These are phyloP conservation scores for Achatina immaculata DNA, from an alignment of 1,140 invertebrate genomes.

Conservation along the genomic window DNA sequence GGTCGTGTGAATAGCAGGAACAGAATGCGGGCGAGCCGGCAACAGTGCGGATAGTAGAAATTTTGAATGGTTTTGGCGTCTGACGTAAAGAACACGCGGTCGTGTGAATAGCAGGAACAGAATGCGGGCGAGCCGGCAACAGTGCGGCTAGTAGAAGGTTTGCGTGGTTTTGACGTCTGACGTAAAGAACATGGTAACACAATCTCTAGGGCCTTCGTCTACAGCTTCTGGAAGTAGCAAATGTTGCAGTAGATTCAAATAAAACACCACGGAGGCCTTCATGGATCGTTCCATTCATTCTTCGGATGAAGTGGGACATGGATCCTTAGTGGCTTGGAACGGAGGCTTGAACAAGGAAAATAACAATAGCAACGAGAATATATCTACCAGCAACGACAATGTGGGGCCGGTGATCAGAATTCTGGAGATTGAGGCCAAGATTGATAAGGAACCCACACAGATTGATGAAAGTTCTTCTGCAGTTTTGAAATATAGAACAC, in stretches of 20 bases:
- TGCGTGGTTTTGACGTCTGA: slow-evolving; percentile 22
- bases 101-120: too few species aligned
- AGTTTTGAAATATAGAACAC: slow-evolving; percentile 67
- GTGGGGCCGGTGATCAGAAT: slow-evolving; percentile 53
- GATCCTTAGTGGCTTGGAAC: slow-evolving; percentile 41
- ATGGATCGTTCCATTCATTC: slow-evolving; percentile 47
- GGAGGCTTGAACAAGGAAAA: slow-evolving; percentile 44
- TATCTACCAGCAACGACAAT: slow-evolving; percentile 42
- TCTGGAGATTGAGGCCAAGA: slow-evolving; percentile 61
- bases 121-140: too few species aligned
- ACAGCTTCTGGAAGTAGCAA: slow-evolving; percentile 25
- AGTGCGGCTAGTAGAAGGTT: too few species aligned
- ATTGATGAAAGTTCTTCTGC: slow-evolving; percentile 65
- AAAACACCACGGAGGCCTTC: slow-evolving; percentile 34
- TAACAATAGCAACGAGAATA: slow-evolving; percentile 48
- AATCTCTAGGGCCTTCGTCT: slow-evolving; percentile 39
- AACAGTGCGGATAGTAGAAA: too few species aligned
- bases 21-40: too few species aligned
- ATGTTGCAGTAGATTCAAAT: slow-evolving; percentile 32
- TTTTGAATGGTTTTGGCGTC: slow-evolving; percentile 5
- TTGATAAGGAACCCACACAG: slow-evolving; percentile 64
- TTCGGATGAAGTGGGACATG: slow-evolving; percentile 45
- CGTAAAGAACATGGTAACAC: slow-evolving; percentile 40
- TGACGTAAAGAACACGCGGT: slow-evolving; percentile 41
- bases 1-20: too few species aligned